Evolutionary conservation across 2,888 invertebrate species (phyloP), one percentile per base, ranked within the genome.

Genomic region (Nebria brevicollis): DNA sequence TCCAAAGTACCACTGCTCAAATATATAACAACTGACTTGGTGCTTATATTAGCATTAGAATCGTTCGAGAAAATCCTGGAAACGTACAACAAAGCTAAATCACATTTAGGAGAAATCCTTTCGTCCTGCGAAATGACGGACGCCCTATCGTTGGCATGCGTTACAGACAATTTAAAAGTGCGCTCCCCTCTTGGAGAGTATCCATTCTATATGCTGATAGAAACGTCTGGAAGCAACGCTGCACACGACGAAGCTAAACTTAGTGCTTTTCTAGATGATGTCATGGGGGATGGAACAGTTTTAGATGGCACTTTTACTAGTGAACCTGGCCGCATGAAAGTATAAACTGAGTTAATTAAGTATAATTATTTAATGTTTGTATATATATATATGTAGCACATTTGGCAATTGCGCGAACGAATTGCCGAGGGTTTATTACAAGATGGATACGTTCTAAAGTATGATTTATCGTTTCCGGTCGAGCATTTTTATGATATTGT

Each of bases 111-210:
- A 0, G 98, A 99, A 90, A 96, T 98, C 83, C 89, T 99, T 66
- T 98, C 98, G 4, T 97, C 98, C 0, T 98, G 97, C 89, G 99
- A 99, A 91, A 93, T 99, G 91, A 95, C 99, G 82, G 99, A 99
- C 89, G 90, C 91, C 11, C 89, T 89, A 68, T 93, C 96, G 0
- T 90, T 98, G 86, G 91, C 91, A n/a, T 91, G 93, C 65, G 93
- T 94, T 0, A 90, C 92, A 0, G 88, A 90, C 70, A 92, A 94
- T 86, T 91, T 93, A 76, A 91, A 92, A 10, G 84, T 94, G 64
- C 91, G 91, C 81, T 91, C 92, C 42, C 94, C 94, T 8, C 90
- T 94, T 82, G 87, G 90, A 0, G 91, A 93, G 1, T 93, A 91
- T 87, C 94, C 95, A 1, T 97, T 97, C 89, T 97, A 97, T 87